Evolutionary conservation across 2,888 invertebrate genomes (phyloP).

Genomic region (Andrena hattorfiana): DNA sequence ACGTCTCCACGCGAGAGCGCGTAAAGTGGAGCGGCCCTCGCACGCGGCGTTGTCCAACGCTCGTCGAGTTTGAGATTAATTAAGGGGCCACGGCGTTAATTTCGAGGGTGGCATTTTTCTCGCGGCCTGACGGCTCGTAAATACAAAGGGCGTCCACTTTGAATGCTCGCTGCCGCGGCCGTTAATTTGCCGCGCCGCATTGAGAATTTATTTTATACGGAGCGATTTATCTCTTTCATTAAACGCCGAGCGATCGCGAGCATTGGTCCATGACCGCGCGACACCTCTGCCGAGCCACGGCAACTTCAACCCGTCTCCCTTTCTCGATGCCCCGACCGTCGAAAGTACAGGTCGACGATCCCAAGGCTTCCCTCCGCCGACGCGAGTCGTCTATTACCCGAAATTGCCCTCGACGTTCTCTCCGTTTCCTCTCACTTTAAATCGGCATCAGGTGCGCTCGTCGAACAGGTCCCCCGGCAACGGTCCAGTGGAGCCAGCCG

Average conservation of each 20-base stretch:
- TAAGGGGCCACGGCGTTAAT: constrained; percentile 14
- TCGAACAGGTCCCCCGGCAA: background rate
- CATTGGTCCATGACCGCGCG: constrained; percentile 17
- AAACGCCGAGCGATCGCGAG: constrained; percentile 38
- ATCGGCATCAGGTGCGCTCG: constrained; percentile 10
- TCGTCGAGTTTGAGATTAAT: constrained; percentile 24
- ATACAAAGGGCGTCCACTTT: constrained; percentile 16
- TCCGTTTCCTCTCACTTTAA: constrained; percentile 19
- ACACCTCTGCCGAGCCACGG: constrained; percentile 8
- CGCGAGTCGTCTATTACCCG: constrained; percentile 20
- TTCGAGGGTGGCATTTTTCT: constrained; percentile 17
- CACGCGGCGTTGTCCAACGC: background rate
- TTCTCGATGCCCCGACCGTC: background rate
- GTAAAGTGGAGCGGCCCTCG: background rate
- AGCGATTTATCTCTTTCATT: constrained; percentile 76
- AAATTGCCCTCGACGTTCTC: constrained; percentile 24
- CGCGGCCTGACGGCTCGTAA: constrained; percentile 10
- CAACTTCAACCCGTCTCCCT: constrained; percentile 8
- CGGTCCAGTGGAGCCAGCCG: background rate
- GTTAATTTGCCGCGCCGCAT: constrained; percentile 51
- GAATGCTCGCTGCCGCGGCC: constrained; percentile 33
- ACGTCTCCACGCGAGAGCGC: background rate
- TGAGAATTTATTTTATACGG: constrained; percentile 69
- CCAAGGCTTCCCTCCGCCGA: background rate
- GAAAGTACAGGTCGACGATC: constrained; percentile 46